A percentile compares a stretch with the other conserved stretches of the same genome.
Evolutionary conservation across 2,888 invertebrate genomes (phyloP).

Genomic region (Octodonta nipae): DNA sequence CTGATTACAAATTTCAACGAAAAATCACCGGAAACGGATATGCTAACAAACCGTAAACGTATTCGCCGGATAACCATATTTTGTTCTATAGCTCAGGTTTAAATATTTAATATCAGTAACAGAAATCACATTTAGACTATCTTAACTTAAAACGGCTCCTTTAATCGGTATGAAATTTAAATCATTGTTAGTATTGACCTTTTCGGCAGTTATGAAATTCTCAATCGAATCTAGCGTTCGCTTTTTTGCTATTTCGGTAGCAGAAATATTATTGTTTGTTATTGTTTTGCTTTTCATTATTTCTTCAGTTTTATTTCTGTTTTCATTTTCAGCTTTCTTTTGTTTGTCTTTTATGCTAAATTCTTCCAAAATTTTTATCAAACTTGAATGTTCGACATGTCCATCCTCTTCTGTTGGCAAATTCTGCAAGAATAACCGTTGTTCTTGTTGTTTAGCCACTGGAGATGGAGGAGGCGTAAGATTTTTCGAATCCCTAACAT

Average conservation of each 20-base stretch:
- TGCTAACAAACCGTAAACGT: too few relatives aligned
- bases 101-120: too few relatives aligned
- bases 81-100: too few relatives aligned
- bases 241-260: too few relatives aligned
- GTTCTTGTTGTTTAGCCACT: slow-evolving; percentile 10
- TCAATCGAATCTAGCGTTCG: slow-evolving; percentile 18
- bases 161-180: too few relatives aligned
- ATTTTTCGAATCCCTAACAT: slow-evolving; percentile 4
- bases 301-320: slow-evolving; percentile 17
- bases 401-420: slow-evolving; percentile 21
- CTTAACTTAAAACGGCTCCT: too few relatives aligned
- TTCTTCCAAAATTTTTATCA: slow-evolving; percentile 32
- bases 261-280: too few relatives aligned
- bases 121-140: too few relatives aligned
- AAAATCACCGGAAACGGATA: too few relatives aligned
- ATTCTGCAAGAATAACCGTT: slow-evolving; percentile 6
- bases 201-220: slow-evolving; percentile 23
- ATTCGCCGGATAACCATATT: too few relatives aligned
- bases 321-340: slow-evolving; percentile 11
- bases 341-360: slow-evolving; percentile 26
- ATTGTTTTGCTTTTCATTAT: slow-evolving; percentile 21
- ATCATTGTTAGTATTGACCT: slow-evolving; percentile 15
- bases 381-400: slow-evolving; percentile 29
- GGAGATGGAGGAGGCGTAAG: slow-evolving; percentile 25
- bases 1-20: too few relatives aligned